A percentile compares a stretch with the other conserved stretches of the same genome.
These are phyloP conservation scores for Chloropsis hardwickii DNA, from an alignment of 2,113 vertebrate genomes.

Conservation along the genomic window DNA sequence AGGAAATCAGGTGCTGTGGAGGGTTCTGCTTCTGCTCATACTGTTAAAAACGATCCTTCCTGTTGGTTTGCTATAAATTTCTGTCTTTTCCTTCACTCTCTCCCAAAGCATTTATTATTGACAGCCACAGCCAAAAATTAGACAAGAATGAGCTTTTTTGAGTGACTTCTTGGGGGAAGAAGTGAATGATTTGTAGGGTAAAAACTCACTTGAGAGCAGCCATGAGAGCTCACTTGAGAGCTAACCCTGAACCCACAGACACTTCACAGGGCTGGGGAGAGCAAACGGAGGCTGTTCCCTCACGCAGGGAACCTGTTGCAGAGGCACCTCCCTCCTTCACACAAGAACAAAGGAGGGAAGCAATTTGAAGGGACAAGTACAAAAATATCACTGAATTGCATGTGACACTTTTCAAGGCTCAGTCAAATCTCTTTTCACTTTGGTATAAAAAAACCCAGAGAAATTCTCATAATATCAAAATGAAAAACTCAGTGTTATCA, in stretches of 20 bases:
- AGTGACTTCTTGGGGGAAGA: neutral
- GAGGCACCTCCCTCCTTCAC: neutral
- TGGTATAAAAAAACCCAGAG: neutral
- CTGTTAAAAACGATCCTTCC: neutral
- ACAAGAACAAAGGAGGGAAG: neutral
- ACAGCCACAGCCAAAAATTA: neutral
- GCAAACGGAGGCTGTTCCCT: neutral
- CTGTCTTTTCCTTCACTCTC: neutral
- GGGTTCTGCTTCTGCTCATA: neutral
- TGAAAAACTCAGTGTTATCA: neutral
- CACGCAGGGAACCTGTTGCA: neutral
- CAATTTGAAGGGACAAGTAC: neutral
- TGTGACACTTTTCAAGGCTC: neutral
- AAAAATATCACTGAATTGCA: neutral
- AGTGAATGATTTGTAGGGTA: neutral
- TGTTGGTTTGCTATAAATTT: neutral
- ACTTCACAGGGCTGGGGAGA: neutral
- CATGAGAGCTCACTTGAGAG: too few species aligned
- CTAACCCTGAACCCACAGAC: neutral
- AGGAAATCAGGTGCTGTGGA: neutral
- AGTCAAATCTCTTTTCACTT: constrained; percentile 29
- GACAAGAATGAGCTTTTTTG: neutral
- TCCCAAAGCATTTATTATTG: neutral
- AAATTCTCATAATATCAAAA: constrained; percentile 28
- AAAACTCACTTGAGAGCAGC: neutral